Conservation (phyloP, 2,113 vertebrate genomes). For the Limnothrissa miodon region DNA sequence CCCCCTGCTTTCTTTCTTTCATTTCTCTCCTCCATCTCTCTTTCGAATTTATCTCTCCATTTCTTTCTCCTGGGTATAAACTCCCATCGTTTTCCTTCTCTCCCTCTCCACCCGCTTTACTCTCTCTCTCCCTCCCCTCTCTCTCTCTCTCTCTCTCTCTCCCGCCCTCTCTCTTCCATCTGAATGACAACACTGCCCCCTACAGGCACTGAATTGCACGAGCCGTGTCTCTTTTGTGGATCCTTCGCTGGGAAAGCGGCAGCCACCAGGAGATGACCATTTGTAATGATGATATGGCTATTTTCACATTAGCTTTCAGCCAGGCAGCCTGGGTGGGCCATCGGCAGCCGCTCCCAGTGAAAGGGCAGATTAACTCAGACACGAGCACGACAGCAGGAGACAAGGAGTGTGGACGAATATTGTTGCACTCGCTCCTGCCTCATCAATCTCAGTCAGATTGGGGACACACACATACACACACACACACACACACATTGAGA, state of each 20-base stretch:
- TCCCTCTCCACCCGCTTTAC: not conserved
- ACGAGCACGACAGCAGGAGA: not conserved
- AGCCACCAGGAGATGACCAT: not conserved
- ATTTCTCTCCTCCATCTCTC: not conserved
- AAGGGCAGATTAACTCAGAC: slow-evolving; percentile 4
- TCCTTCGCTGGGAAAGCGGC: not conserved
- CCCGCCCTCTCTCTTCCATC: not conserved
- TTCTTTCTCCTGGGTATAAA: not conserved
- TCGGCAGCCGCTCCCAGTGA: not conserved
- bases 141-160: not conserved
- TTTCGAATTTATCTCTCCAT: not conserved
- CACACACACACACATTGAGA: not conserved
- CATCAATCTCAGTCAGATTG: slow-evolving; percentile 7
- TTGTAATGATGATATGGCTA: slow-evolving; percentile 19
- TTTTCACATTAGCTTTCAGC: slow-evolving; percentile 3
- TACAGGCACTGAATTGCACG: not conserved
- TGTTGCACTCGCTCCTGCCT: not conserved
- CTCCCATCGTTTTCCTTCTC: not conserved
- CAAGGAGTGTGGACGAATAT: not conserved
- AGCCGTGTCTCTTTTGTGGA: not conserved
- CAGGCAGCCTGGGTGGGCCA: not conserved
- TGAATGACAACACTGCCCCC: slow-evolving; percentile 52
- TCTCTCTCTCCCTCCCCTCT: not conserved
- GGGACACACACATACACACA: not conserved
- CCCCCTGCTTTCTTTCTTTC: not conserved